Evolutionary conservation across 2,797 vertebrate genomes (phyloP), one percentile per base, ranked within the genome.

Genomic region (Petrocephalus sullivani): DNA sequence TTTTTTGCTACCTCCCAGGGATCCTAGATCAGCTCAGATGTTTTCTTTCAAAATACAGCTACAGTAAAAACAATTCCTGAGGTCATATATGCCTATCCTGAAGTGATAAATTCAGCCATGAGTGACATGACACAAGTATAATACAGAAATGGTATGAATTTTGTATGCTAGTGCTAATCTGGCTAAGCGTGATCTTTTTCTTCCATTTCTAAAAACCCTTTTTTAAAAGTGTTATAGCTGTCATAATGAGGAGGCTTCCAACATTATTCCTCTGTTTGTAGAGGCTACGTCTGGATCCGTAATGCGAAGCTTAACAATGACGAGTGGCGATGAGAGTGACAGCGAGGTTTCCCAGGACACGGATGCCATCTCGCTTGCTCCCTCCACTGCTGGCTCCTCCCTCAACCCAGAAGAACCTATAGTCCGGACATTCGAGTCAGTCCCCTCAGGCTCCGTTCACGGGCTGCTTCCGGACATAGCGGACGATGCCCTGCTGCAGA

Each of bases 401-500:
- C 60, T 16, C 41, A 78, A 4, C 7, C 60, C 33, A 0, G 90
- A 92, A 56, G 86, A 88, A 82, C 87, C 86, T 78, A 82, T 83
- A 89, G 14, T 10, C 89, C 86, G 0, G 85, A 87, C 71, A 51
- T 0, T 88, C 8, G 54, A 88, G 0, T 0, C 1, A 53, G 49
- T 0, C 16, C 41, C 0, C n/a, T 61, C 89, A 0, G 12, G 12
- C 37, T 16, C 75, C 0, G 23, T 67, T 4, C 16, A 5, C 7
- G 57, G 12, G 0, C 10, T 67, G 0, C 89, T 89, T n/a, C 86
- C 85, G 0, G 58, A 91, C 87, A 60, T 93, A 54, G 78, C 93
- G 0, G 92, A 95, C 58, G 95, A 96, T 89, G 87, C 94, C 0
- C 90, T 96, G 0, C 88, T 96, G 6, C 91, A 95, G 54, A 92